These are phyloP conservation scores for Gobio gobio DNA, from an alignment of 2,113 vertebrate species.

Conservation along the genomic window DNA sequence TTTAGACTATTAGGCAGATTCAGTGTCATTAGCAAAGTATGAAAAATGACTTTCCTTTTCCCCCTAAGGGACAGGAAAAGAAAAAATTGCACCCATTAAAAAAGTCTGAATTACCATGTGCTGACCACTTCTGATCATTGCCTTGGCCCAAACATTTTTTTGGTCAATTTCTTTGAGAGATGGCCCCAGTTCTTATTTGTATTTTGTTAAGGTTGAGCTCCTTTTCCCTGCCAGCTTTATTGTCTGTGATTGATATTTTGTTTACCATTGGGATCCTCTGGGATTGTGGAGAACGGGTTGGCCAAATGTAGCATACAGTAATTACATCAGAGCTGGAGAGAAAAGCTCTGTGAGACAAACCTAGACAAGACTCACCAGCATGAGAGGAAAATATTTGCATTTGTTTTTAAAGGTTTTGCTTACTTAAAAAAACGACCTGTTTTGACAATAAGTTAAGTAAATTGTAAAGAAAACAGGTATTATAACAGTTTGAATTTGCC, in stretches of 20 bases:
- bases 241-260: conserved; percentile 60
- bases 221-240: conserved; percentile 36
- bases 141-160: background rate
- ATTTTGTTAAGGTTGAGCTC: conserved; percentile 36
- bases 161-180: conserved; percentile 27
- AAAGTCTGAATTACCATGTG: background rate
- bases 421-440: background rate
- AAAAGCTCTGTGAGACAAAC: conserved; percentile 36
- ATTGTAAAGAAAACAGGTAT: background rate
- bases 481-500: background rate
- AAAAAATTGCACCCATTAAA: background rate
- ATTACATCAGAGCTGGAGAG: conserved; percentile 53
- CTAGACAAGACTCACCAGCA: background rate
- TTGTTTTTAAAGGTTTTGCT: background rate
- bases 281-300: conserved; percentile 51
- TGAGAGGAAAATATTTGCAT: background rate
- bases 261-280: conserved; percentile 50
- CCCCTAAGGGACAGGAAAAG: background rate
- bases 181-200: conserved; percentile 25
- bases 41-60: background rate
- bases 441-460: background rate
- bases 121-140: conserved; percentile 13
- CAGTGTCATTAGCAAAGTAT: background rate
- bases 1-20: background rate
- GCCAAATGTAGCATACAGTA: conserved; percentile 53